Conservation (phyloP, 2,113 vertebrate species). For the Oryzias melastigma region DNA sequence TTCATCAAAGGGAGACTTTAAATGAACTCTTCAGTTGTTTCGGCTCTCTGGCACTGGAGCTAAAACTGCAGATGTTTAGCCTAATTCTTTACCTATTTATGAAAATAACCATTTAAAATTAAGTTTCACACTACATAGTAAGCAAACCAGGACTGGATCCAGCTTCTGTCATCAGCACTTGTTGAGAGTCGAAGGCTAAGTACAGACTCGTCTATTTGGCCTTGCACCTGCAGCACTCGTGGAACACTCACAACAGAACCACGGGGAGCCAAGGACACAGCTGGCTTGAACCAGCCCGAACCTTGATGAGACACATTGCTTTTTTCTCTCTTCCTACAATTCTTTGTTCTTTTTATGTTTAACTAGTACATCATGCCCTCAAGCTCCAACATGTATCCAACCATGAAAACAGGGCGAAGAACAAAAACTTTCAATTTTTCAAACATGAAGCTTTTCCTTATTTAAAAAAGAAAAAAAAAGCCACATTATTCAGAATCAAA, state of each 20-base stretch:
- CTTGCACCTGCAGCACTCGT: constrained; percentile 1
- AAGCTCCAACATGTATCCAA: too few relatives aligned
- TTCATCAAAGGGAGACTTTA: too few relatives aligned
- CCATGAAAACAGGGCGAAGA: too few relatives aligned
- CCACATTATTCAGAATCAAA: background rate
- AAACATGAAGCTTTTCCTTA: background rate
- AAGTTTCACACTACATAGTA: constrained; percentile 45
- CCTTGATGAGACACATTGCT: background rate
- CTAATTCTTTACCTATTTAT: too few relatives aligned
- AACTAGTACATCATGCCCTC: background rate
- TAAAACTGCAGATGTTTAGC: too few relatives aligned
- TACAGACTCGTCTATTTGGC: constrained; percentile 38
- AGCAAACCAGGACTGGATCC: constrained; percentile 51
- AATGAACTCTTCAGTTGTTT: too few relatives aligned
- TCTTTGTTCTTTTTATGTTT: background rate
- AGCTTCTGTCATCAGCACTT: constrained; percentile 42
- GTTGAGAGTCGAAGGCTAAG: constrained; percentile 40
- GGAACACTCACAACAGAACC: constrained; percentile 9
- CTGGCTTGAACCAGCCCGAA: constrained; percentile 7
- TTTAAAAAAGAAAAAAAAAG: background rate
- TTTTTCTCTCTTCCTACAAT: background rate
- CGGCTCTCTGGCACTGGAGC: too few relatives aligned
- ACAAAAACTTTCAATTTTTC: too few relatives aligned
- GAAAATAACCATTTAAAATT: constrained; percentile 58
- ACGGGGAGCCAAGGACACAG: constrained; percentile 13